These are phyloP conservation scores for Acestrorhynchus altus DNA, from an alignment of 2,797 vertebrate genomes.

Conservation along the genomic window DNA sequence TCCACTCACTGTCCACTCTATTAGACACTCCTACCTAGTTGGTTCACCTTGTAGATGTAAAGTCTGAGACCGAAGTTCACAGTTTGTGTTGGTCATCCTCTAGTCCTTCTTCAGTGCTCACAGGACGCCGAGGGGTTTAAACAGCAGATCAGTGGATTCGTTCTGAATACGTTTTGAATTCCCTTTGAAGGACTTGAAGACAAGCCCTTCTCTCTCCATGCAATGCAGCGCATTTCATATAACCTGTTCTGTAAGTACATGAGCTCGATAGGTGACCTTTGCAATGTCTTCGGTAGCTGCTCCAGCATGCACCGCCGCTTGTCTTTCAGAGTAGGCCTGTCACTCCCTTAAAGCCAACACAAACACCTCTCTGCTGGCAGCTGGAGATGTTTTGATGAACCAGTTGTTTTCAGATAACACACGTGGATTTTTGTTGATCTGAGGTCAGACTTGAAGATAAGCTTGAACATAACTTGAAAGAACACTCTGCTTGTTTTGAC, in stretches of 20 bases:
- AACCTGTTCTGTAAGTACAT: background rate
- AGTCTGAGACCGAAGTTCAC: no score
- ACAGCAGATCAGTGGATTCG: no score
- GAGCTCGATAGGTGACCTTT: conserved; percentile 1
- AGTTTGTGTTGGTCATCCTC: no score
- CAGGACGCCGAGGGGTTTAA: no score
- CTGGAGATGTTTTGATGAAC: background rate
- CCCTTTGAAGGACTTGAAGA: background rate
- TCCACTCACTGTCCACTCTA: no score
- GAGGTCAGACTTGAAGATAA: conserved; percentile 4
- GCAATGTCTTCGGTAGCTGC: background rate
- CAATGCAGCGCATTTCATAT: background rate
- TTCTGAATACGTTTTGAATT: no score
- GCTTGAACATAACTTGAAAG: background rate
- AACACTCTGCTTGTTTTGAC: background rate
- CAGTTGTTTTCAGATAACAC: background rate
- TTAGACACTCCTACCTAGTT: no score
- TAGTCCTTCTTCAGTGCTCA: no score
- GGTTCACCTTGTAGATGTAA: no score
- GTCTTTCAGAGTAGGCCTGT: conserved; percentile 2
- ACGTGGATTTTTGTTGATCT: background rate
- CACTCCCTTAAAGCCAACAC: background rate
- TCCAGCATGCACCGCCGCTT: conserved; percentile 3
- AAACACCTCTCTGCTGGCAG: background rate
- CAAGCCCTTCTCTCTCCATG: background rate